Evolutionary conservation across 2,113 vertebrate species (phyloP).

Genomic region (Hypanus sabinus): DNA sequence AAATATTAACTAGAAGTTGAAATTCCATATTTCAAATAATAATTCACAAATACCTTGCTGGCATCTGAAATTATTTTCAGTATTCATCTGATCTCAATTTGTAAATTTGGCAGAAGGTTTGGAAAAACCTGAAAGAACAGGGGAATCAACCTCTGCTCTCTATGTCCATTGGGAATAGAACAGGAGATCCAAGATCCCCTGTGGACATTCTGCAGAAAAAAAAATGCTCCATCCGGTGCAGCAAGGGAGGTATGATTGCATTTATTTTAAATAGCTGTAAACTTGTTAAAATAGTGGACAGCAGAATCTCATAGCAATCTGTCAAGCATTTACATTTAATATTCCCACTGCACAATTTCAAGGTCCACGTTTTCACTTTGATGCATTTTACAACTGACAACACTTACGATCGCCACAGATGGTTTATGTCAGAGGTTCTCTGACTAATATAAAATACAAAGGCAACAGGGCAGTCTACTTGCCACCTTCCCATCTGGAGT

Average conservation of each 20-base stretch:
- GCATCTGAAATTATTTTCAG: no score
- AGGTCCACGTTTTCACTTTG: not conserved
- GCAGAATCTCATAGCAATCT: not conserved
- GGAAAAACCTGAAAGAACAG: no score
- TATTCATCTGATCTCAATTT: no score
- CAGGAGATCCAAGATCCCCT: no score
- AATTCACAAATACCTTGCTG: no score
- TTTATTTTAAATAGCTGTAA: not conserved
- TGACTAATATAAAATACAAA: not conserved
- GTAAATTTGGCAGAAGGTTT: no score
- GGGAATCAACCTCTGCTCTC: no score
- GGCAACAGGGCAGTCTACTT: not conserved
- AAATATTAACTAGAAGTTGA: no score
- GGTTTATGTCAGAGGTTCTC: conserved; percentile 8
- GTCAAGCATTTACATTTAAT: not conserved
- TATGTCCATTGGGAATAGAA: no score
- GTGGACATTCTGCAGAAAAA: no score
- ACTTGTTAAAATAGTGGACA: not conserved
- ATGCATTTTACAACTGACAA: conserved; percentile 31
- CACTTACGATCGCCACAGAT: conserved; percentile 12
- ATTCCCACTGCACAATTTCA: not conserved
- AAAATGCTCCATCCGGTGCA: not conserved
- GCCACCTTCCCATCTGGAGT: not conserved
- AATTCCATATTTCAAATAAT: no score
- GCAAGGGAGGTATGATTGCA: not conserved